Base-by-base conservation (phyloP, 92 coral and sea anemone species). In the Metridium senile region DNA sequence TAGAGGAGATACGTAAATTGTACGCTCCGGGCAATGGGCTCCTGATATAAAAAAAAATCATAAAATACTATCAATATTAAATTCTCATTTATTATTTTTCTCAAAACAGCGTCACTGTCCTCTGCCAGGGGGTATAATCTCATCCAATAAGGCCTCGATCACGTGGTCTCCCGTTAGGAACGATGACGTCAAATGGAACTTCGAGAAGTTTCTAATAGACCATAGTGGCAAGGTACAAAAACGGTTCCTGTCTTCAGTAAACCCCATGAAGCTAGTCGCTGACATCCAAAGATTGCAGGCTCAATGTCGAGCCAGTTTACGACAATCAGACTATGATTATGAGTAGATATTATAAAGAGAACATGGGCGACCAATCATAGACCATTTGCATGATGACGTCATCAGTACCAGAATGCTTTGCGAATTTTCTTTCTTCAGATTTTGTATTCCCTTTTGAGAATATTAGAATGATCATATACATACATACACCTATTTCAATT, bases 181-280 rank as follows among this genome's bases (percentile, higher is more conserved):
- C 49, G 65, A 72, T 32, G 94, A 89, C 80, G 63, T 89, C 71
- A 28, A 25, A 0, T 89, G 94, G 91, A 89, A 89, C 73, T 89
- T 89, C 39, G 88, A 68, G 67, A 89, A 89, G 82, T 66, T 86
- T 67, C 73, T 86, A 1, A 79, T 86, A 65, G 88, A 89, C 63
- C 91, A 86, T 39, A 31, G 26, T 20, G 94, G 94, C 16, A 63
- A 63, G 32, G 83, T 85, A 10, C 77, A 72, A 7, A 68, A 62
- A 27, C 59, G 90, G 19, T 89, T 75, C 57, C 31, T 35, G 9
- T 81, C 93, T 20, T 26, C 33, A 10, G 81, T 79, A 4, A 22
- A 72, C 23, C 93, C 93, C 0, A 46, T 33, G 66, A 79, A 81
- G 19, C 58, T 89, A 29, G 33, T 54, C 3, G 65, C 33, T 19